Evolutionary conservation across 1,140 invertebrate genomes (phyloP).

Genomic region (Trichonephila inaurata): DNA sequence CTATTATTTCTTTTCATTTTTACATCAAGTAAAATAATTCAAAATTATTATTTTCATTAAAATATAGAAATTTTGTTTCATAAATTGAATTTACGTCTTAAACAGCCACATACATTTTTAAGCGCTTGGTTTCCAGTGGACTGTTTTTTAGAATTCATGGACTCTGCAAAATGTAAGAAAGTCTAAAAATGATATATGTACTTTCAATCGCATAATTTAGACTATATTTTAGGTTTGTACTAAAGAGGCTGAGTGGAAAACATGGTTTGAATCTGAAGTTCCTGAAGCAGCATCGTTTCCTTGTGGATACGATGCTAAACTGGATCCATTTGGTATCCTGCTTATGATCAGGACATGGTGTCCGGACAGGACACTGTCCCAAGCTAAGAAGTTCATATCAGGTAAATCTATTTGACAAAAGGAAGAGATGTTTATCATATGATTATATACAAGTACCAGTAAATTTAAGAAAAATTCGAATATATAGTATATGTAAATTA

Average conservation of each 20-base stretch:
- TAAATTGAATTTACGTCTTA: too few relatives aligned
- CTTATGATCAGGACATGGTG: conserved; percentile 96
- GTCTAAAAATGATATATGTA: not conserved
- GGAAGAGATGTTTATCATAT: not conserved
- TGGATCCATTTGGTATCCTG: conserved; percentile 94
- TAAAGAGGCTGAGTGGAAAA: conserved; percentile 91
- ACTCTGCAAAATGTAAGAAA: not conserved
- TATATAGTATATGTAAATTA: too few relatives aligned
- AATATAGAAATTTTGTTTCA: too few relatives aligned
- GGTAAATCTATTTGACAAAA: conserved; percentile 82
- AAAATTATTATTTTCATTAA: too few relatives aligned
- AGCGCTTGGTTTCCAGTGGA: too few relatives aligned
- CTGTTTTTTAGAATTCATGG: too few relatives aligned
- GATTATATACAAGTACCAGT: too few relatives aligned
- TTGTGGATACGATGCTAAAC: conserved; percentile 91
- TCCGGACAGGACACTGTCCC: conserved; percentile 95
- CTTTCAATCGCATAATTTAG: not conserved
- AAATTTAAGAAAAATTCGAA: too few relatives aligned
- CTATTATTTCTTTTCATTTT: too few relatives aligned
- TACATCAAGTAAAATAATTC: too few relatives aligned
- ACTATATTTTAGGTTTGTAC: not conserved
- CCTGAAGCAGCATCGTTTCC: conserved; percentile 95
- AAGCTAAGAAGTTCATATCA: conserved; percentile 93
- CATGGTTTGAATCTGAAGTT: conserved; percentile 96
- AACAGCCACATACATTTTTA: too few relatives aligned